Percentiles rank a stretch among this genome's conserved stretches.
phyloP scores from a whole-genome alignment of 2,888 invertebrate species.

The Cataglyphis albicans region DNA sequence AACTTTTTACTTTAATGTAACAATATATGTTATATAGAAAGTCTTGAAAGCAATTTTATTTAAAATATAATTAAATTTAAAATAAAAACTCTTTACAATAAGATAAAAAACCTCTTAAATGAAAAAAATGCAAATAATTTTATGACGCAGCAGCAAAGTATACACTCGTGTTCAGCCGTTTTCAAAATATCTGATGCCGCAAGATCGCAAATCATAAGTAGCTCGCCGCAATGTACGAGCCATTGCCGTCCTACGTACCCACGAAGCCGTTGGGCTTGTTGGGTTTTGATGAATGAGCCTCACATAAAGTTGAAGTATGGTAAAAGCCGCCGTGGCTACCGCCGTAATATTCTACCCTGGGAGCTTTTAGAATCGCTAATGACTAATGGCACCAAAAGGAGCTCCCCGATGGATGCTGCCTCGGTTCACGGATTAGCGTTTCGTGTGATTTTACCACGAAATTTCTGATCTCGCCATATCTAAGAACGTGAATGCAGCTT shows the following conservation, averaged over 20 bases:
- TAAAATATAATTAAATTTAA: background rate
- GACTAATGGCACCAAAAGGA: constrained; percentile 84
- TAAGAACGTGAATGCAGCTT: constrained; percentile 28
- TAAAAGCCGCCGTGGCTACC: constrained; percentile 81
- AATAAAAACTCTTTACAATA: background rate
- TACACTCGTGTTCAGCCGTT: constrained; percentile 38
- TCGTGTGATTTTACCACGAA: constrained; percentile 62
- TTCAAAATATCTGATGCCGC: constrained; percentile 59
- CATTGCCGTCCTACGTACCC: constrained; percentile 70
- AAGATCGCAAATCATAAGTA: constrained; percentile 74
- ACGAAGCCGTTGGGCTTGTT: constrained; percentile 75
- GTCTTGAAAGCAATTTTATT: background rate
- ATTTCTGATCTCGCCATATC: constrained; percentile 52
- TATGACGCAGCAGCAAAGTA: constrained; percentile 1
- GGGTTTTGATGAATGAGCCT: constrained; percentile 84
- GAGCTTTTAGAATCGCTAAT: constrained; percentile 85
- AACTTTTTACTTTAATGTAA: background rate
- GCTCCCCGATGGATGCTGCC: constrained; percentile 65
- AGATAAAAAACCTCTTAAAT: background rate
- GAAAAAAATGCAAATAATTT: constrained; percentile 28
- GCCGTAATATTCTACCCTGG: constrained; percentile 81
- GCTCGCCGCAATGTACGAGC: constrained; percentile 68
- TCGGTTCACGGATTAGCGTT: constrained; percentile 70
- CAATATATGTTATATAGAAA: background rate
- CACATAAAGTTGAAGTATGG: constrained; percentile 84